Base-by-base conservation (phyloP, 2,797 vertebrate genomes). In the Microctenopoma stevenorrisi region DNA sequence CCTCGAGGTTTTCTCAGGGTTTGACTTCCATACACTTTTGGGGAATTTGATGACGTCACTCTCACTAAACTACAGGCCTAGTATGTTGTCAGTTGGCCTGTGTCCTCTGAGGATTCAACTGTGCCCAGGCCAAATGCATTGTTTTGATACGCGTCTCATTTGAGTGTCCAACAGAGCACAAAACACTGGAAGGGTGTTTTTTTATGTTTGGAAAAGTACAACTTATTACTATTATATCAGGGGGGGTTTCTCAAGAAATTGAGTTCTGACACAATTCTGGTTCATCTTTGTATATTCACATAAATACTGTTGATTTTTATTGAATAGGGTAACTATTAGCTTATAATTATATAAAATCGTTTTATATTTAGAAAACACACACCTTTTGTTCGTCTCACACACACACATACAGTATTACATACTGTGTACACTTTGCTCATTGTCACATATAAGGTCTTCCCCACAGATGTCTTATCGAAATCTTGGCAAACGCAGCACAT, bases 41-140 rank as follows among this genome's bases (percentile, higher is more conserved):
- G 65, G 74, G 62, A 59, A 78, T 78, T 78, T 84, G 69, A 87
- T 90, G 86, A 90, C 88, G 86, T 91, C 83, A 90, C 86, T 67
- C 38, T 26, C 7, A 71, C 58, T 64, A 47, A 76, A 65, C 51
- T 11, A 25, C 44, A 83, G 74, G 66, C 58, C 56, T 62, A 43
- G 52, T 55, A 73, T 68, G 74, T 76, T 88, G 22, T 37, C 86
- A 60, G 43, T 8, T 63, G 67, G 66, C 51, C 35, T 53, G 2
- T 62, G 50, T 63, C 54, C 68, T 33, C 30, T 46, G n/a, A 11
- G 30, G 33, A 65, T 10, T 64, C 25, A 52, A 63, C 59, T 56
- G 5, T 64, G 25, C 30, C 15, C 18, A 33, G 43, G 42, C 9
- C 43, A 68, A 47, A 81, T 55, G 44, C 18, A 66, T 53, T 49